Evolutionary conservation across 1,140 invertebrate species (phyloP).

Genomic region (Drosophila obscura): DNA sequence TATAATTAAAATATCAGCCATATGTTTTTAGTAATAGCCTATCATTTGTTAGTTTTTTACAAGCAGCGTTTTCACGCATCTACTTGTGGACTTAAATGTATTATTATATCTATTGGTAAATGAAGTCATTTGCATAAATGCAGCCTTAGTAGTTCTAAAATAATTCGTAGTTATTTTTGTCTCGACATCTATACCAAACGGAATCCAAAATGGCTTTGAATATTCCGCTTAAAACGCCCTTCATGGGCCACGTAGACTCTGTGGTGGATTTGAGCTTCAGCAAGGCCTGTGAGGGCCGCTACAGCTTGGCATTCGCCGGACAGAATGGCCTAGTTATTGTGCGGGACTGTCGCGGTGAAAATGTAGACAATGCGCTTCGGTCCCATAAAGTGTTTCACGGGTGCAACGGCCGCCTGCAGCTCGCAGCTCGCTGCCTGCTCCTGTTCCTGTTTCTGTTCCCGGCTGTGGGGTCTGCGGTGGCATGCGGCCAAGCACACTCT

Average conservation of each 20-base stretch:
- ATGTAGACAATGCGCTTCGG: constrained; percentile 92
- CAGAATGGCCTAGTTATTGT: constrained; percentile 99
- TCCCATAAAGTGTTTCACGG: constrained; percentile 66
- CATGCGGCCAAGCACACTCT: constrained; percentile 52
- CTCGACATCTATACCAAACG: neutral
- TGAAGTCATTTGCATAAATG: too few relatives aligned
- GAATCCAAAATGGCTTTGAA: constrained; percentile 15
- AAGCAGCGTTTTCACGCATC: too few relatives aligned
- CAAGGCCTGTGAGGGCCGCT: constrained; percentile 93
- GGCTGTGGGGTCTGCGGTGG: constrained; percentile 59
- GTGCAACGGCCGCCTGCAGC: constrained; percentile 42
- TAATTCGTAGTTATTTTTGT: too few relatives aligned
- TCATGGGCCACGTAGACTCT: constrained; percentile 96
- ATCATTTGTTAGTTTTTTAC: too few relatives aligned
- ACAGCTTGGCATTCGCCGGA: constrained; percentile 93
- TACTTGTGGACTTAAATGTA: too few relatives aligned
- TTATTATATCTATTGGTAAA: too few relatives aligned
- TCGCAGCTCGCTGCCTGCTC: constrained; percentile 2
- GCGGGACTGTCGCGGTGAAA: constrained; percentile 97
- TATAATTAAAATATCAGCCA: too few relatives aligned
- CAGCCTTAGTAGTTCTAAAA: too few relatives aligned
- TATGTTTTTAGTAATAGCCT: too few relatives aligned
- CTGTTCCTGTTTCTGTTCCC: constrained; percentile 4
- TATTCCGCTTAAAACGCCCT: constrained; percentile 87
- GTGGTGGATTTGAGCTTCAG: constrained; percentile 98